A percentile compares a stretch with the other conserved stretches of the same genome.
phyloP scores from a whole-genome alignment of 2,797 vertebrate species.

The Phoebastria nigripes region DNA sequence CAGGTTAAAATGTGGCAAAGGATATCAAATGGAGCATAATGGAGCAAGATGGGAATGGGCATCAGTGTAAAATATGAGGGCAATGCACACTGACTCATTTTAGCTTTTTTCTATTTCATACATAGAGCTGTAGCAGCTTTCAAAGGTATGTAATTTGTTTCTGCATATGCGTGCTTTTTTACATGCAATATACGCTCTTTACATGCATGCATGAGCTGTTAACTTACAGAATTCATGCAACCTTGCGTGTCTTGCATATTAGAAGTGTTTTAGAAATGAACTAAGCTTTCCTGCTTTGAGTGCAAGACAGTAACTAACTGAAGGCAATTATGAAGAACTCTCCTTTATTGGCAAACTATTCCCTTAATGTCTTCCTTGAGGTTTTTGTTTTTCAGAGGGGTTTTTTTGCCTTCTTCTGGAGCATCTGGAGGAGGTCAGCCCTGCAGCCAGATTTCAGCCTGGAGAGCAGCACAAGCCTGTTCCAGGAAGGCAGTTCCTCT shows the following conservation, averaged over 20 bases:
- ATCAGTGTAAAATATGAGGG: not conserved
- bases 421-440: not conserved
- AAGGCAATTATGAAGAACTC: not conserved
- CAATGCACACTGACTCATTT: not conserved
- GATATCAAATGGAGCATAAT: not conserved
- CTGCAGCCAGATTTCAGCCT: not conserved
- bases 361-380: not conserved
- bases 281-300: not conserved
- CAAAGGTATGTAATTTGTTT: not conserved
- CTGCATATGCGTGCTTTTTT: not conserved
- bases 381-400: not conserved
- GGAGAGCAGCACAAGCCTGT: not conserved
- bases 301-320: not conserved
- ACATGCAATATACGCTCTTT: not conserved
- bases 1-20: not conserved
- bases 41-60: not conserved
- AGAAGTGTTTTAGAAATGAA: not conserved
- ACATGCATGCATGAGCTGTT: not conserved
- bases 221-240: not conserved
- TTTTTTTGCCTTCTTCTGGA: not conserved
- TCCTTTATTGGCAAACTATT: not conserved
- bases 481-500: not conserved
- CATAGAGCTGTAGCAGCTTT: not conserved
- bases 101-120: not conserved
- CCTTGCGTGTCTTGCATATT: not conserved